Evolutionary conservation across 2,797 vertebrate species (phyloP), one percentile per base, ranked within the genome.

Genomic region (Hapalemur alaotrensis): DNA sequence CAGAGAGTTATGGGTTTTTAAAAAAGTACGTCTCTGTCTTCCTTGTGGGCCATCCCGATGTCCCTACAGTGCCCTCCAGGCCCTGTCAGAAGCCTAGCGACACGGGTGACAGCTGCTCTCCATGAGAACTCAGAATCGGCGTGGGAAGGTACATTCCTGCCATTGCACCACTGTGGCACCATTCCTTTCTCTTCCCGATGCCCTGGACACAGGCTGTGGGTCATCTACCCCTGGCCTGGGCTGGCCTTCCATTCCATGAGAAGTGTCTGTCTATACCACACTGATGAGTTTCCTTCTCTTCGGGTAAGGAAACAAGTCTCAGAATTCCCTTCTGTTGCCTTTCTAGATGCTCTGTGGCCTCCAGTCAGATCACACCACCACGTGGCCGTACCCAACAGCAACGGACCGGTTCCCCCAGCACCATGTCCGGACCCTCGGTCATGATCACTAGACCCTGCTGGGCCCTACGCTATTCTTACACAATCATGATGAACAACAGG

Each of bases 241-340:
- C 10, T 32, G 46, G 4, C 9, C 93, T 96, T 79, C 54, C 35
- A 28, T 38, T 18, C 57, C 25, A 14, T 59, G 32, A 63, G 23
- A 20, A 3, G 11, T 23, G 54, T 54, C 70, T 65, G 54, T 50
- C 61, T 85, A 1, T 14, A 38, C 18, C 18, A 7, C 14, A 48
- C 9, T 65, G 63, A 43, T 52, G 32, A 43, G 12, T 95, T 59
- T 67, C 35, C 11, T 35, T 82, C 65, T 43, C 35, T 86, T 65
- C 76, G 73, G 8, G 2, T 89, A 81, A 65, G 35, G 30, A 86
- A 89, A 50, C 22, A 22, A 61, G 85, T 48, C 46, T 97, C 41
- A 73, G 46, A 72, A 65, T 78, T 54, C 22, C 46, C 63, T 63
- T 48, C 20, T 50, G 57, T 65, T 73, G 48, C 50, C 30, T 93